A percentile compares a stretch with the other conserved stretches of the same genome.
Evolutionary conservation across 2,797 vertebrate genomes (phyloP).

Genomic region (Diceros bicornis): DNA sequence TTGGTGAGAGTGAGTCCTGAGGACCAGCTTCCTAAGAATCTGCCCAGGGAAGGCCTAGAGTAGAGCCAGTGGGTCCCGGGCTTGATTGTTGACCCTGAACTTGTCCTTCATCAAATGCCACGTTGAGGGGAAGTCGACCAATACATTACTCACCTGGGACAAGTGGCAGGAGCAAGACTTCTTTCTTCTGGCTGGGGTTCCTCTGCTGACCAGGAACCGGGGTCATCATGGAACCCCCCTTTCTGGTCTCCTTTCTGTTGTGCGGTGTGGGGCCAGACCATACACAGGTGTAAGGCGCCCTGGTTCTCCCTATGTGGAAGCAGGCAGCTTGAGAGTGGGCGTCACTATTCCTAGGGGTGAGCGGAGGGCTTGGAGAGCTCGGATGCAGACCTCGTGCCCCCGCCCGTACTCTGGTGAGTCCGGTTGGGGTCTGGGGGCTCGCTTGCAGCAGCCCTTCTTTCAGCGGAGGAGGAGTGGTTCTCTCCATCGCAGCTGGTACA

Average conservation of each 20-base stretch:
- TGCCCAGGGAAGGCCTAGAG: too few species aligned
- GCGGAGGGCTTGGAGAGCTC: neutral
- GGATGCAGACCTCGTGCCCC: neutral
- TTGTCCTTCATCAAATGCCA: neutral
- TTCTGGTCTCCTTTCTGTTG: neutral
- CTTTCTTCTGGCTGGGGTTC: neutral
- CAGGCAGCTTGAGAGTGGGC: neutral
- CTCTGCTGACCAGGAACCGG: neutral
- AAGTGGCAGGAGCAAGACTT: neutral
- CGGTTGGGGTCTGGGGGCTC: neutral
- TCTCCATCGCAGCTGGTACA: rapidly evolving
- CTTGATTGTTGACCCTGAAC: neutral
- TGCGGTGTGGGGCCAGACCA: neutral
- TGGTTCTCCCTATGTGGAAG: rapidly evolving
- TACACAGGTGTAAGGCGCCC: rapidly evolving
- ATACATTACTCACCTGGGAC: rapidly evolving
- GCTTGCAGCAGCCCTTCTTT: neutral
- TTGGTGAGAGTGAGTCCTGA: neutral
- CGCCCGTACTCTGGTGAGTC: neutral
- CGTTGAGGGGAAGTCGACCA: neutral
- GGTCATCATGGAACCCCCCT: rapidly evolving
- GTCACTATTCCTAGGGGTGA: rapidly evolving
- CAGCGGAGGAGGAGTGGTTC: neutral
- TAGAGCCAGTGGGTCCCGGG: neutral
- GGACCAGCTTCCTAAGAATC: neutral